These are phyloP conservation scores for Felis chaus DNA, from an alignment of 2,113 vertebrate genomes.

Conservation along the genomic window DNA sequence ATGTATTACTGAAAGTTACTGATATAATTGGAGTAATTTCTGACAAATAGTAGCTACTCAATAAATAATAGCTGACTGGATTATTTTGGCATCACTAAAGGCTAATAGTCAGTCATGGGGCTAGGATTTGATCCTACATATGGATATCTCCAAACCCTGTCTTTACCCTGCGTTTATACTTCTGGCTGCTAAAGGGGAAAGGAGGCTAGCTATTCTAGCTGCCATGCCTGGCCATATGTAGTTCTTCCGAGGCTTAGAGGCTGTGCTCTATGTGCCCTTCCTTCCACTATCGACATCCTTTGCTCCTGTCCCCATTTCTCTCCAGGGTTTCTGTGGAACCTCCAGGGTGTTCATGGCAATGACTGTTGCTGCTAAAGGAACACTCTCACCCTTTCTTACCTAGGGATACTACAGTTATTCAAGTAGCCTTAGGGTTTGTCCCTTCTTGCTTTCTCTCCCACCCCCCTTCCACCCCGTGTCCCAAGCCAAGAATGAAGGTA, in stretches of 20 bases:
- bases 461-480: background rate
- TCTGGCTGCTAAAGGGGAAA: background rate
- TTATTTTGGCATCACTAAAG: background rate
- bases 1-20: background rate
- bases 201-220: background rate
- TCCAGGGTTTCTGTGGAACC: background rate
- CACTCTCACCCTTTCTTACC: background rate
- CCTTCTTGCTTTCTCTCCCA: background rate
- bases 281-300: background rate
- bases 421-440: background rate
- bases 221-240: background rate
- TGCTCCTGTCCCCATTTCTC: background rate
- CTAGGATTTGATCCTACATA: background rate
- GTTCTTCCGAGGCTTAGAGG: background rate
- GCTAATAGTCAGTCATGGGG: background rate
- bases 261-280: background rate
- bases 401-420: background rate
- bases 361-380: background rate
- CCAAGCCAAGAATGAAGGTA: background rate
- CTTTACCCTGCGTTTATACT: background rate
- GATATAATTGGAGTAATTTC: background rate
- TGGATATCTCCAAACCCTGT: background rate
- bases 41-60: background rate
- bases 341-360: background rate
- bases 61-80: background rate